A percentile compares a stretch with the other conserved stretches of the same genome.
phyloP scores from a whole-genome alignment of 1,140 invertebrate species.

The Pachyrhynchus sulphureomaculatus region DNA sequence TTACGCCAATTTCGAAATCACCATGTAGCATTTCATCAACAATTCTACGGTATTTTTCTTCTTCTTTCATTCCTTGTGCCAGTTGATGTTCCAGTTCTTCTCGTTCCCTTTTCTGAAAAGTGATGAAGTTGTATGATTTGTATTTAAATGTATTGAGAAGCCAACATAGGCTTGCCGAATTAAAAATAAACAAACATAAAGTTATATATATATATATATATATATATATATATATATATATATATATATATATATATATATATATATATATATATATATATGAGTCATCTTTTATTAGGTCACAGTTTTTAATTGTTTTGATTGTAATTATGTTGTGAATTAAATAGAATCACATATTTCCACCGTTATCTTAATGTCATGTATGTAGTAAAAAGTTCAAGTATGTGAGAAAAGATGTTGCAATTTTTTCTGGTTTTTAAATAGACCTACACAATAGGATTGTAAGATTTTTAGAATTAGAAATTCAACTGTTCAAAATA shows the following conservation, averaged over 20 bases:
- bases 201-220: not conserved
- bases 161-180: not conserved
- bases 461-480: too few species aligned
- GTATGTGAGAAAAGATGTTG: too few species aligned
- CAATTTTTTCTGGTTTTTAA: too few species aligned
- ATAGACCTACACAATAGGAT: too few species aligned
- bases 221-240: not conserved
- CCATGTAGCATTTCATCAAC: conserved; percentile 36
- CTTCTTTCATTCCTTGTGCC: conserved; percentile 40
- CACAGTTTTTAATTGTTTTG: too few species aligned
- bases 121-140: not conserved
- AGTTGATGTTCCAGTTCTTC: conserved; percentile 43
- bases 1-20: conserved; percentile 17
- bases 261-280: not conserved
- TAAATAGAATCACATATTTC: too few species aligned
- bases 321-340: too few species aligned
- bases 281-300: too few species aligned
- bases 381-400: too few species aligned
- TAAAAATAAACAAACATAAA: too few species aligned
- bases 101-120: conserved; percentile 42
- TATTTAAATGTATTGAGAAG: not conserved
- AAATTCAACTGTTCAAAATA: too few species aligned
- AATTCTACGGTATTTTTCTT: conserved; percentile 40
- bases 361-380: too few species aligned
- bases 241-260: not conserved